Percentiles rank a stretch among this genome's conserved stretches.
These are phyloP conservation scores for Rhinogobio ventralis DNA, from an alignment of 2,797 vertebrate species.

Conservation along the genomic window DNA sequence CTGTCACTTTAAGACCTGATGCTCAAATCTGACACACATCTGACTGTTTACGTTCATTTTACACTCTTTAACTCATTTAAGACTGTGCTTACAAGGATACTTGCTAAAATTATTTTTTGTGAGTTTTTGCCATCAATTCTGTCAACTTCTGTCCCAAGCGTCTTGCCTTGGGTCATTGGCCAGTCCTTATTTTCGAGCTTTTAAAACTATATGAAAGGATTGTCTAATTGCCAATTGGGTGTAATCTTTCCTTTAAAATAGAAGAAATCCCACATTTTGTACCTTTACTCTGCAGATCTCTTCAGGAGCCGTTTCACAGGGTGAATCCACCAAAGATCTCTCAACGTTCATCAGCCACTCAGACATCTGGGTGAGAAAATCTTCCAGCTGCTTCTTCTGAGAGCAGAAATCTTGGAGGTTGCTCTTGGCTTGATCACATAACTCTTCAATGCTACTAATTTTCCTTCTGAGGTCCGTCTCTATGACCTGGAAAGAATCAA, in stretches of 20 bases:
- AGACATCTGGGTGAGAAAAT: conserved; percentile 84
- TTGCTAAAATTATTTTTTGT: neutral
- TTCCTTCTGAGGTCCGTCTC: conserved; percentile 91
- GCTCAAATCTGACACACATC: neutral
- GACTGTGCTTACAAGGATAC: neutral
- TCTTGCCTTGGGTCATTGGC: neutral
- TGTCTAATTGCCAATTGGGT: no score
- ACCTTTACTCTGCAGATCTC: conserved; percentile 93
- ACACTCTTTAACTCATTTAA: neutral
- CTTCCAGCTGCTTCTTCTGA: conserved; percentile 87
- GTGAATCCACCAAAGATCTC: conserved; percentile 81
- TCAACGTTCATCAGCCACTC: conserved; percentile 85
- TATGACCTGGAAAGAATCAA: conserved; percentile 79
- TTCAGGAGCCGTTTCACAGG: conserved; percentile 80
- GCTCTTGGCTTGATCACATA: conserved; percentile 83
- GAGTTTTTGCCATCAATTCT: neutral
- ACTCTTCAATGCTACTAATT: conserved; percentile 83
- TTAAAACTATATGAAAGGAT: neutral
- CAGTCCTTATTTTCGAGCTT: neutral
- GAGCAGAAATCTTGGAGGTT: conserved; percentile 87
- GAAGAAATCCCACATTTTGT: neutral
- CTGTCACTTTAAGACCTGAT: neutral
- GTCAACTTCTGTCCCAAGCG: neutral
- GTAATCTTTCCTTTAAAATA: neutral
- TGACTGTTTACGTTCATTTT: neutral